phyloP scores from a whole-genome alignment of 2,113 vertebrate genomes.

The Australoheros scitulus region DNA sequence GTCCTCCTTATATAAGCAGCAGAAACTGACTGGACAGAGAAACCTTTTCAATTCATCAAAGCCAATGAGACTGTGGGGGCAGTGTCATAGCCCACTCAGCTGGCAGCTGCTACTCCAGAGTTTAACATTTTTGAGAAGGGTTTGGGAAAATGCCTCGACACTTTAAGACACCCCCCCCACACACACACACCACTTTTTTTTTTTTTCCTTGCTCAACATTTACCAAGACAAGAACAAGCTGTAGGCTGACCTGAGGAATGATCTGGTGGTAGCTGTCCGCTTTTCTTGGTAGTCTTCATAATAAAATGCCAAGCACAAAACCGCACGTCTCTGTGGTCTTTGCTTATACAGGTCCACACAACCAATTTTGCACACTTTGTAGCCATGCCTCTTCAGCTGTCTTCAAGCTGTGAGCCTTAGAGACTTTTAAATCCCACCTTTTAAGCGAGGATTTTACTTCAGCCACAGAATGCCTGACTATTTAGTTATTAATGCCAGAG shows the following conservation, averaged over 20 bases:
- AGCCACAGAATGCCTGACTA: constrained; percentile 64
- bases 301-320: constrained; percentile 50
- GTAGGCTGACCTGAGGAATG: not conserved
- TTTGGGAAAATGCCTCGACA: constrained; percentile 22
- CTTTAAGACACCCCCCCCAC: not conserved
- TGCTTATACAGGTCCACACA: constrained; percentile 59
- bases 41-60: constrained; percentile 44
- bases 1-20: constrained; percentile 42
- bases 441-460: constrained; percentile 71
- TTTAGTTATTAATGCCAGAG: constrained; percentile 74
- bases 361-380: constrained; percentile 65
- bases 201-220: constrained; percentile 2
- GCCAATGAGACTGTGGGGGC: constrained; percentile 13
- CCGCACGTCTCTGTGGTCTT: constrained; percentile 57
- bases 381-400: constrained; percentile 58
- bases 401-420: constrained; percentile 63
- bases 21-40: constrained; percentile 21
- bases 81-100: constrained; percentile 34
- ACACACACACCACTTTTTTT: too few relatives aligned
- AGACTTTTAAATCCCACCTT: constrained; percentile 74
- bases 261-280: constrained; percentile 3
- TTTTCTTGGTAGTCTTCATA: constrained; percentile 24
- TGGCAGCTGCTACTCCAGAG: constrained; percentile 36
- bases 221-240: constrained; percentile 22
- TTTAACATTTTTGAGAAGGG: constrained; percentile 7